Conservation (phyloP, 2,888 invertebrate genomes). For the Rosalia funebris region DNA sequence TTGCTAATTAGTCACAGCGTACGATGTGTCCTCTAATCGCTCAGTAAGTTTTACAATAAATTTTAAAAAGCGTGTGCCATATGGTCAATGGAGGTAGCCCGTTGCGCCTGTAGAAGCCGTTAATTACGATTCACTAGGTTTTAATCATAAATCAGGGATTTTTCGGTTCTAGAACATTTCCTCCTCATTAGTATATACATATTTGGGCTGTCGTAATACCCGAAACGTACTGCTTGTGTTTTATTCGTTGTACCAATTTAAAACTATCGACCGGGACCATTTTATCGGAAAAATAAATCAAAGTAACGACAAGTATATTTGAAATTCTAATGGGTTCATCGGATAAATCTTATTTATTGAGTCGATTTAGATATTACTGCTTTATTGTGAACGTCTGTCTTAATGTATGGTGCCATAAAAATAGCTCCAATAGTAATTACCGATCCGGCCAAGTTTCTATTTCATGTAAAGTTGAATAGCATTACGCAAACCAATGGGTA, state of each 20-base stretch:
- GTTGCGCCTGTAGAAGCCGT: not conserved
- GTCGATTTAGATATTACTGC: conserved; percentile 10
- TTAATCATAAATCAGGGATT: conserved; percentile 1
- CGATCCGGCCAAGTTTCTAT: conserved; percentile 16
- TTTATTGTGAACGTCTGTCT: conserved; percentile 18
- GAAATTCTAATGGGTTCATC: conserved; percentile 4
- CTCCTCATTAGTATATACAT: conserved; percentile 1
- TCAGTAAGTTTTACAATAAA: not conserved
- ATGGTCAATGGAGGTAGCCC: conserved; percentile 4
- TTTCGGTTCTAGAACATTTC: not conserved
- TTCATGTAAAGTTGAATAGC: conserved; percentile 20
- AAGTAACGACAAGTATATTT: not conserved
- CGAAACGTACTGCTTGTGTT: not conserved
- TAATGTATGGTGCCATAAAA: conserved; percentile 27
- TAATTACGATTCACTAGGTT: not conserved
- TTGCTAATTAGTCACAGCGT: not conserved
- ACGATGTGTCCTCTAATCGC: not conserved
- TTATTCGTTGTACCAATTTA: too few species aligned
- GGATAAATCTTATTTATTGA: conserved; percentile 17
- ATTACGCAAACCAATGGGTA: conserved; percentile 30
- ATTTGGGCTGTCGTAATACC: not conserved
- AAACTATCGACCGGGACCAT: too few species aligned
- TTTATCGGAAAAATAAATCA: conserved; percentile 1
- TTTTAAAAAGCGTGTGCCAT: conserved; percentile 1
- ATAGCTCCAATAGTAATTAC: conserved; percentile 15